Evolutionary conservation across 1,140 invertebrate genomes (phyloP).

Genomic region (Drosophila kepulauana): DNA sequence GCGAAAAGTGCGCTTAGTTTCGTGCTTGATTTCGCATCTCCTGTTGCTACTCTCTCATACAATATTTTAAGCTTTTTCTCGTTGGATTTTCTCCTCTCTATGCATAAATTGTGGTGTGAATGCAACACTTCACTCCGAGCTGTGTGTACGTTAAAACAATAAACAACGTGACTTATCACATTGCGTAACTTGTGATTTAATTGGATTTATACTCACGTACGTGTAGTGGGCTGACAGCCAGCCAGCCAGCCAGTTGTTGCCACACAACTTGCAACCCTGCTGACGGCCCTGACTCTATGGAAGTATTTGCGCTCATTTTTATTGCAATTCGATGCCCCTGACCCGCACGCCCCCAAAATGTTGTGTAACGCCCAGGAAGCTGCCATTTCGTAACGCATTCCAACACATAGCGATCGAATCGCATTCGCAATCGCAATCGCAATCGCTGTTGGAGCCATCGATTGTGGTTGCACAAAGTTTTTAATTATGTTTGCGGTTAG

Average conservation of each 20-base stretch:
- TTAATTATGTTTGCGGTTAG: conserved; percentile 83
- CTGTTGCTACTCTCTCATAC: neutral
- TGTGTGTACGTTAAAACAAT: conserved; percentile 71
- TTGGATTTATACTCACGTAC: conserved; percentile 77
- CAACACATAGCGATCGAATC: conserved; percentile 29
- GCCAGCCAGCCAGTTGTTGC: neutral
- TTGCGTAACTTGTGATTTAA: conserved; percentile 83
- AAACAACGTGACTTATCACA: conserved; percentile 83
- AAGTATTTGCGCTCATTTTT: conserved; percentile 64
- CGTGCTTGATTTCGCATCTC: conserved; percentile 30
- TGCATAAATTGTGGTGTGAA: conserved; percentile 74
- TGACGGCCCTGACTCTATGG: neutral
- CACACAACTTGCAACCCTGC: neutral
- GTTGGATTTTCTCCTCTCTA: conserved; percentile 31
- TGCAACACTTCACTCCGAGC: conserved; percentile 13
- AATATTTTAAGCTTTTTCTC: conserved; percentile 20
- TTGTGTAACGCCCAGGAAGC: conserved; percentile 38
- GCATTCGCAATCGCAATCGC: conserved; percentile 45
- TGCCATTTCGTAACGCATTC: conserved; percentile 21
- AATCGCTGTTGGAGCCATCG: conserved; percentile 51
- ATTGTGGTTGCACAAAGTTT: conserved; percentile 81
- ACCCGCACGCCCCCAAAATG: neutral
- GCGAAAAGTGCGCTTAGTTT: conserved; percentile 65
- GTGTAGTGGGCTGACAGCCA: conserved; percentile 23
- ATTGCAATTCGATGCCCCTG: conserved; percentile 55